Conservation (phyloP, 2,797 vertebrate species). For the Petrocephalus sullivani region DNA sequence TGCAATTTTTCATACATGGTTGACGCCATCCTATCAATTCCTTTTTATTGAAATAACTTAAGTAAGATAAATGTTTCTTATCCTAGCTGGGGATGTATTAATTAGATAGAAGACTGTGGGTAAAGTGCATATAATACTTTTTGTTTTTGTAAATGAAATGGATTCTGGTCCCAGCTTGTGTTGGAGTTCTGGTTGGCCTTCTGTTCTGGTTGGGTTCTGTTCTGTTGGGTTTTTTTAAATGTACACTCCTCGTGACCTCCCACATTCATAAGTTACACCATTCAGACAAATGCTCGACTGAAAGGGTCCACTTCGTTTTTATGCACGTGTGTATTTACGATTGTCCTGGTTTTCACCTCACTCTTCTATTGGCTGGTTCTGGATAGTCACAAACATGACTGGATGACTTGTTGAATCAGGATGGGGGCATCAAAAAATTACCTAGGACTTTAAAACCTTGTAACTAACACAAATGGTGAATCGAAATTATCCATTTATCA, state of each 20-base stretch:
- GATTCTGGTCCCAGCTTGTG: background rate
- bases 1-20: constrained; percentile 3
- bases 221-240: background rate
- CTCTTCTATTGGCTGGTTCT: background rate
- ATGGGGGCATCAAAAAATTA: background rate
- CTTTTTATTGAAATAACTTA: background rate
- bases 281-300: background rate
- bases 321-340: background rate
- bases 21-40: background rate
- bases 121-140: background rate
- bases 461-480: background rate
- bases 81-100: background rate
- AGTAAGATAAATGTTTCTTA: background rate
- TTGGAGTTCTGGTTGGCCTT: background rate
- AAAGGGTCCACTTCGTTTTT: background rate
- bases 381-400: background rate
- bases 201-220: background rate
- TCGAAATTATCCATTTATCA: background rate
- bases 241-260: background rate
- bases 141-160: background rate
- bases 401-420: background rate
- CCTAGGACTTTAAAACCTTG: background rate
- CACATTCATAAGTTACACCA: background rate
- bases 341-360: background rate
- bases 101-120: background rate